Evolutionary conservation across 2,797 vertebrate genomes (phyloP).

Genomic region (Argentina silus): DNA sequence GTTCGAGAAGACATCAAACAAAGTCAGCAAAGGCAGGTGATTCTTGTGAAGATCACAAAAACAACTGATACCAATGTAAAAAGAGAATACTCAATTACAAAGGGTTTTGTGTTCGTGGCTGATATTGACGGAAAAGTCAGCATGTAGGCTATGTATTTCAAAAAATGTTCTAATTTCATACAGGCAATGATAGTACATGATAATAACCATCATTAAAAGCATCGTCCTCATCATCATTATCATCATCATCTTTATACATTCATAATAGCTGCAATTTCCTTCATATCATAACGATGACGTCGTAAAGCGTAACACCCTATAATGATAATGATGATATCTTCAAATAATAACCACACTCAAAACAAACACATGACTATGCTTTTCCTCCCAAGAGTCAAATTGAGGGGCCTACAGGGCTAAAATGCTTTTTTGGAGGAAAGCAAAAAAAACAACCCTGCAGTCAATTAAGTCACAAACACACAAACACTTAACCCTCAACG

Average conservation of each 20-base stretch:
- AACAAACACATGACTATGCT: constrained; percentile 45
- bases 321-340: constrained; percentile 61
- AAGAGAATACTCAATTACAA: neutral
- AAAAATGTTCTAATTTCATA: constrained; percentile 4
- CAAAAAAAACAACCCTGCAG: neutral
- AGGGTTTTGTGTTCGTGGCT: too few species aligned
- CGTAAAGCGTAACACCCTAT: constrained; percentile 53
- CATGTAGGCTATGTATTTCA: neutral
- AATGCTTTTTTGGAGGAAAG: too few species aligned
- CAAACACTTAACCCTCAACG: neutral
- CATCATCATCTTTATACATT: constrained; percentile 40
- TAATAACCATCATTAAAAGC: constrained; percentile 21
- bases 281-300: constrained; percentile 63
- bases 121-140: too few species aligned
- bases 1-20: neutral
- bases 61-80: neutral
- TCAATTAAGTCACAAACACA: neutral
- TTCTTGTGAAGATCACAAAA: neutral
- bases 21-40: neutral
- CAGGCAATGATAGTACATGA: constrained; percentile 31
- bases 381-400: constrained; percentile 23
- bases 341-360: constrained; percentile 50
- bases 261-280: constrained; percentile 65
- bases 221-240: constrained; percentile 19
- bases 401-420: neutral